These are phyloP conservation scores for Bovichtus variegatus DNA, from an alignment of 2,797 vertebrate genomes.

Conservation along the genomic window DNA sequence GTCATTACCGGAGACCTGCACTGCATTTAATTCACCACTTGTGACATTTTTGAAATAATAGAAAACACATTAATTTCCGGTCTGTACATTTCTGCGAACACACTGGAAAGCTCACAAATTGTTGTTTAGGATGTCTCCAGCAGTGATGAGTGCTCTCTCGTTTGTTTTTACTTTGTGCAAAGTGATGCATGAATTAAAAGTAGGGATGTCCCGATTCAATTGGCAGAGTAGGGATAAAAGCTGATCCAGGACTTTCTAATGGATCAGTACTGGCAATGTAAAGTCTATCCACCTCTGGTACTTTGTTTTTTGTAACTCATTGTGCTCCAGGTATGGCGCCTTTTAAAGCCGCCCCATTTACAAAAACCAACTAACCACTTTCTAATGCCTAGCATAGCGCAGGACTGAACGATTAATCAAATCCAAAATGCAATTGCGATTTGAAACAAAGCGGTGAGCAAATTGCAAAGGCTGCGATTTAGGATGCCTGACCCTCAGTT, in stretches of 20 bases:
- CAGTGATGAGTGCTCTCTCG: conserved; percentile 51
- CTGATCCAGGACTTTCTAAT: conserved; percentile 2
- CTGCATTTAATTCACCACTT: conserved; percentile 28
- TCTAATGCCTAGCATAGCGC: not conserved
- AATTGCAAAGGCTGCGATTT: no score
- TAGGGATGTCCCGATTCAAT: conserved; percentile 58
- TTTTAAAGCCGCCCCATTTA: not conserved
- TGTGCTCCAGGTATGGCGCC: not conserved
- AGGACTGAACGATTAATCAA: no score
- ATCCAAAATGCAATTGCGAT: no score
- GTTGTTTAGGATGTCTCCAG: conserved; percentile 53
- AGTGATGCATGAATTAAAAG: conserved; percentile 47
- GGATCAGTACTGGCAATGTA: not conserved
- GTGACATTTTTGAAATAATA: conserved; percentile 11
- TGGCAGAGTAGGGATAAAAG: conserved; percentile 11
- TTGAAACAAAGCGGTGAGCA: no score
- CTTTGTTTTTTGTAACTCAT: conserved; percentile 8
- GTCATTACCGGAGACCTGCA: conserved; percentile 59
- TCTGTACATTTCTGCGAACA: not conserved
- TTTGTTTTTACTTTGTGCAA: conserved; percentile 33
- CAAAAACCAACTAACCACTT: not conserved
- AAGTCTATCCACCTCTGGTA: not conserved
- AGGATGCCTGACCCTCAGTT: no score
- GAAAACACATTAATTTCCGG: conserved; percentile 39
- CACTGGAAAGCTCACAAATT: conserved; percentile 6